Base-by-base conservation (phyloP, 1,140 invertebrate genomes). In the Mactra quadrangularis region DNA sequence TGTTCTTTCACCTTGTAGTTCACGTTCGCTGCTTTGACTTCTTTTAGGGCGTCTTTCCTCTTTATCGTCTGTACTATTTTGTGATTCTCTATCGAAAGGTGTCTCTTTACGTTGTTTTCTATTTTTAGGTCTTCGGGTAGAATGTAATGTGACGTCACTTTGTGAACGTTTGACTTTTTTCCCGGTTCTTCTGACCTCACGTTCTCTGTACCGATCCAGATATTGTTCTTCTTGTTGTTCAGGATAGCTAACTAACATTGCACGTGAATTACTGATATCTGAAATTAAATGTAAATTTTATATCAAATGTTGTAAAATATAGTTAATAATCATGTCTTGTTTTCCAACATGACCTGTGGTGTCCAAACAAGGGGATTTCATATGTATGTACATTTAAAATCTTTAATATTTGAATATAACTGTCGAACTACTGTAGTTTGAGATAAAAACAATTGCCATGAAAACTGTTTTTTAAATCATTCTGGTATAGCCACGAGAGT, bases 121-220 rank as follows among this genome's bases (percentile, higher is more conserved):
- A 50, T 82, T 82, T 66, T 82, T 82, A 50, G 59, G 70, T 62
- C 79, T 60, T 0, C 79, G 38, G 15, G 79, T 82, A 11, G 79
- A 82, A 33, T 82, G 79, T 35, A 72, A 41, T 22, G 79, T 82
- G 38, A 75, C 79, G 71, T 82, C 79, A 75, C 79, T 82, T 33
- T 82, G 79, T 38, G 79, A 82, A 35, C 79, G 68, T 22, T 45
- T 55, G 17, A 82, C 79, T 29, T 82, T 75, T 55, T 82, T 82
- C 25, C 79, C 79, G 9, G 79, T 82, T 29, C 79, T 27, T n/a
- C 79, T 59, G 13, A 38, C 25, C 47, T 82, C 79, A 41, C 79
- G 79, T 62, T 82, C 79, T 52, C 70, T 45, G 41, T 74, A 82
- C 6, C 47, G 22, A 22, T 82, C 79, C 27, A 72, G 13, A 38